Conservation (phyloP, 2,888 invertebrate species). For the Seladonia tumulorum region DNA sequence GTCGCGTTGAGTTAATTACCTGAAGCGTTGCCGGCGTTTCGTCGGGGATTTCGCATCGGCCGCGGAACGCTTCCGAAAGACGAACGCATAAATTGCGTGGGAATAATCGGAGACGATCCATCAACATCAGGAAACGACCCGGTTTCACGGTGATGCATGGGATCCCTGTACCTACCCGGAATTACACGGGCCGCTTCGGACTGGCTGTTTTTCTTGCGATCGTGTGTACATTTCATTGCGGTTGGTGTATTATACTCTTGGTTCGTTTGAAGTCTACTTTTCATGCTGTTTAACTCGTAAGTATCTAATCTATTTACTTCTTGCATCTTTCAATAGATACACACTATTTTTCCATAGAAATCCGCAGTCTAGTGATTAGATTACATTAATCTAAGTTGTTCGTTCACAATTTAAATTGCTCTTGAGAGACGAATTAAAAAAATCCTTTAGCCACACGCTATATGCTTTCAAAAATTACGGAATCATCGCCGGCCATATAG, state of each 20-base stretch:
- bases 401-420: too few relatives aligned
- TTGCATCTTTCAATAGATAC: too few relatives aligned
- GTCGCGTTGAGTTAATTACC: constrained; percentile 62
- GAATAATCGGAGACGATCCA: constrained; percentile 76
- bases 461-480: too few relatives aligned
- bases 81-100: constrained; percentile 72
- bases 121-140: constrained; percentile 72
- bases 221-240: background rate
- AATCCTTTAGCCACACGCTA: too few relatives aligned
- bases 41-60: constrained; percentile 7
- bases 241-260: background rate
- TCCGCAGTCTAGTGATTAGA: too few relatives aligned
- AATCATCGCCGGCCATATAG: too few relatives aligned
- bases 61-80: constrained; percentile 35
- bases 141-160: background rate
- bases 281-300: background rate
- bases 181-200: background rate
- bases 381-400: too few relatives aligned
- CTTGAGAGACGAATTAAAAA: too few relatives aligned
- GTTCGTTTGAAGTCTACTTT: background rate
- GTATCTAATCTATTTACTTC: too few relatives aligned
- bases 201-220: background rate
- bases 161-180: background rate
- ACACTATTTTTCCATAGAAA: too few relatives aligned
- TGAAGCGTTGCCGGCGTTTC: constrained; percentile 53